A percentile compares a stretch with the other conserved stretches of the same genome.
These are phyloP conservation scores for Phalanger gymnotis DNA, from an alignment of 2,797 vertebrate genomes.

Conservation along the genomic window DNA sequence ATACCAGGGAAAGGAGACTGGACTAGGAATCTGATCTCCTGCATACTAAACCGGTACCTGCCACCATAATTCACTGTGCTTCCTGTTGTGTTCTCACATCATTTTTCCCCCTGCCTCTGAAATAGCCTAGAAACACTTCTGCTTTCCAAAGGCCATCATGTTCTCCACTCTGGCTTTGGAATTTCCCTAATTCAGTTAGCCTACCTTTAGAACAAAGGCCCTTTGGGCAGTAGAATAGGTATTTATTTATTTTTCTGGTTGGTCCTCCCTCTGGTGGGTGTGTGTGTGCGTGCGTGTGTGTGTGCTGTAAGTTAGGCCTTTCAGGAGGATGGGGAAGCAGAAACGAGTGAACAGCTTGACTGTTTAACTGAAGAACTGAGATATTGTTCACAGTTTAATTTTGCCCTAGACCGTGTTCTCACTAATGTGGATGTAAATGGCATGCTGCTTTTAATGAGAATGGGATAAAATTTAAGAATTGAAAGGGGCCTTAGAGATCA, in stretches of 20 bases:
- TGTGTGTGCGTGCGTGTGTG: no score
- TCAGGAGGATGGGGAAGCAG: background rate
- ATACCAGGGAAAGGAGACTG: background rate
- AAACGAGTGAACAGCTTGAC: background rate
- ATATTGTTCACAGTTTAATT: background rate
- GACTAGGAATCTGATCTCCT: background rate
- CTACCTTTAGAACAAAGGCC: background rate
- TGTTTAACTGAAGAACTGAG: background rate
- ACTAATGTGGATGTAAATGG: background rate
- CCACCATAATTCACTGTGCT: background rate
- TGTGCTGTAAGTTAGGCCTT: background rate
- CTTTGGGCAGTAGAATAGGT: background rate
- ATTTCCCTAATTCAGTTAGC: background rate
- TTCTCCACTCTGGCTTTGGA: background rate
- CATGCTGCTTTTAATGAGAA: background rate
- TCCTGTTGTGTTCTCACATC: background rate
- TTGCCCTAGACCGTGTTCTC: background rate
- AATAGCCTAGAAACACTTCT: background rate
- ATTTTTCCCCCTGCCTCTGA: background rate
- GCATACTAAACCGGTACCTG: background rate
- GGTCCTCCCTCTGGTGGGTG: background rate
- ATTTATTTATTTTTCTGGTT: background rate
- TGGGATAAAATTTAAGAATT: background rate
- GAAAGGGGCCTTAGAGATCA: background rate
- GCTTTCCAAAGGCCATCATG: background rate